Evolutionary conservation across 2,888 invertebrate genomes (phyloP), one percentile per base, ranked within the genome.

Genomic region (Lapara coniferarum): DNA sequence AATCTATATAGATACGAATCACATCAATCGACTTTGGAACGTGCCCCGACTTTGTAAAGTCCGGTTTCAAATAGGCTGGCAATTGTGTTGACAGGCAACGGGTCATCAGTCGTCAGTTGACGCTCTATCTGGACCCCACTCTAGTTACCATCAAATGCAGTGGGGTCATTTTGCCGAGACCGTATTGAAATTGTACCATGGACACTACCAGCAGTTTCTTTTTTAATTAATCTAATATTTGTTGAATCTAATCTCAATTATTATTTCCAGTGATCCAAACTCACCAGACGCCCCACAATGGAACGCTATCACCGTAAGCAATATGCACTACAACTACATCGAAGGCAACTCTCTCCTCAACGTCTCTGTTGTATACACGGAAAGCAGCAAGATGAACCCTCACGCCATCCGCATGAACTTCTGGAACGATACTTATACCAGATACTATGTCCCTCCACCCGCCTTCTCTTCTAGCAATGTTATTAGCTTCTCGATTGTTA

Each of bases 401-500:
- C 87, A 89, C 51, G 68, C 77, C 0, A 73, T 79, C 19, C 77
- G 83, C 0, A 87, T 85, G 77, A 71, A 71, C 0, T 83, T 87
- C 74, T 89, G 89, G 89, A 76, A 78, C 56, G 74, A 73, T 44
- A 72, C 88, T 12, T 84, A 87, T 70, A 37, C 70, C 2, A 74
- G 72, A 4, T 82, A 85, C 72, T 88, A 89, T 67, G 76, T 74
- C n/a, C 52, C 66, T 14, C 52, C 51, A 13, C 66, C 25, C 8
- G 66, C 66, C 5, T 51, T 30, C 10, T 67, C 68, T 12, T 52
- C 68, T 30, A 25, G 30, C 44, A 69, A 63, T 19, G 16, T 13
- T 4, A 6, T 79, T 0, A 74, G 77, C 56, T 68, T 81, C 52
- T 49, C 80, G n/a, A 71, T 77, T 14, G 67, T 81, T 66, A 68